These are phyloP conservation scores for Salvelinus namaycush DNA, from an alignment of 2,113 vertebrate genomes.

Conservation along the genomic window DNA sequence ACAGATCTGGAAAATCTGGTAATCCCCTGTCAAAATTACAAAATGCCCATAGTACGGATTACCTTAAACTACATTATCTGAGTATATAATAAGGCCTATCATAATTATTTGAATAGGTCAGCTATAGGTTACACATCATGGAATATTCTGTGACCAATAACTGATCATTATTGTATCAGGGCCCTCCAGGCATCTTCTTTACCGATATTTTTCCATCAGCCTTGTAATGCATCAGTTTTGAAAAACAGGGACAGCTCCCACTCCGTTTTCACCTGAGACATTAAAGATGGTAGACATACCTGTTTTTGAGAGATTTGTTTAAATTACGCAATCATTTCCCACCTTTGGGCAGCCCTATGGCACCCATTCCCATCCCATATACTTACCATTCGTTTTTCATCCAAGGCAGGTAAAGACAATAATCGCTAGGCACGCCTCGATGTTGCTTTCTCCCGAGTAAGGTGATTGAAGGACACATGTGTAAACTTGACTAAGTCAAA, in stretches of 20 bases:
- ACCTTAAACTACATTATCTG: too few species aligned
- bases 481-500: constrained; percentile 1
- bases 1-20: neutral
- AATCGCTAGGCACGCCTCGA: constrained; percentile 1
- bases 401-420: constrained; percentile 25
- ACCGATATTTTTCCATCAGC: neutral
- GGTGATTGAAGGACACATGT: constrained; percentile 16
- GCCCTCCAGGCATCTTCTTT: too few species aligned
- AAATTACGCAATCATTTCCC: neutral
- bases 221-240: neutral
- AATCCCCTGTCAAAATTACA: neutral
- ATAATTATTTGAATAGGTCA: too few species aligned
- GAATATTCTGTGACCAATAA: neutral
- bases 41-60: neutral
- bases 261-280: neutral
- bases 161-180: neutral
- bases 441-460: constrained; percentile 7
- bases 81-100: too few species aligned
- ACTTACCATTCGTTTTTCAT: constrained; percentile 65
- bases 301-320: neutral
- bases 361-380: neutral
- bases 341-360: neutral
- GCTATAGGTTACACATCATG: too few species aligned
- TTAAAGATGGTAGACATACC: neutral
- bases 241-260: neutral